phyloP scores from a whole-genome alignment of 1,140 invertebrate species.

The Lepidotrigona ventralis region DNA sequence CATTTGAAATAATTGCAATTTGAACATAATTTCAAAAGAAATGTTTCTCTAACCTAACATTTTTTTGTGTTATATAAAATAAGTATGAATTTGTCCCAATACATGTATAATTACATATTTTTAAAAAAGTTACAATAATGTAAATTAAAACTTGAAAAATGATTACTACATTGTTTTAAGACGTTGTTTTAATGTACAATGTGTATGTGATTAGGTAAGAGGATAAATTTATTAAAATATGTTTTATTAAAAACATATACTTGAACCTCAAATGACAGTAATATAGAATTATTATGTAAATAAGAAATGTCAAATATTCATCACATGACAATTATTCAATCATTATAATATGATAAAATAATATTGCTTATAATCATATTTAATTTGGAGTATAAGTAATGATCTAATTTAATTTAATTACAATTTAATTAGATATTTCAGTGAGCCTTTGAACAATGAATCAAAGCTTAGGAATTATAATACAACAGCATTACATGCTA shows the following conservation, averaged over 20 bases:
- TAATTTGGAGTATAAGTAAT: background rate
- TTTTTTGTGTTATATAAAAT: background rate
- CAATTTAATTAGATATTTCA: slow-evolving; percentile 39
- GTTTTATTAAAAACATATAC: slow-evolving; percentile 37
- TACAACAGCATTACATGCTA: slow-evolving; percentile 19
- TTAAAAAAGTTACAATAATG: background rate
- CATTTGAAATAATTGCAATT: background rate
- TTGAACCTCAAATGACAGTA: slow-evolving; percentile 62
- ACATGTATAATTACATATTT: background rate
- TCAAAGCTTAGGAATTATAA: slow-evolving; percentile 22
- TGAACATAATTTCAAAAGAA: background rate
- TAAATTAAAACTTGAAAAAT: background rate
- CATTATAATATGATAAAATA: background rate
- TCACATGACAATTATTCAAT: slow-evolving; percentile 43
- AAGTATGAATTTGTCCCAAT: slow-evolving; percentile 11
- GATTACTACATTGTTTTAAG: background rate
- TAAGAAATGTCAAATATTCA: background rate
- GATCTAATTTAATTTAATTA: background rate
- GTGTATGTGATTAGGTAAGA: slow-evolving; percentile 18
- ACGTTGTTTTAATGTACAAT: background rate
- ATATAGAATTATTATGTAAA: slow-evolving; percentile 4
- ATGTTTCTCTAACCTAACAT: slow-evolving; percentile 14
- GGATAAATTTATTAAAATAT: slow-evolving; percentile 7
- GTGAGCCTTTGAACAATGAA: slow-evolving; percentile 5
- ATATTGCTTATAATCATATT: background rate